Conservation (phyloP, 2,888 invertebrate genomes). For the Fragum whitleyi region DNA sequence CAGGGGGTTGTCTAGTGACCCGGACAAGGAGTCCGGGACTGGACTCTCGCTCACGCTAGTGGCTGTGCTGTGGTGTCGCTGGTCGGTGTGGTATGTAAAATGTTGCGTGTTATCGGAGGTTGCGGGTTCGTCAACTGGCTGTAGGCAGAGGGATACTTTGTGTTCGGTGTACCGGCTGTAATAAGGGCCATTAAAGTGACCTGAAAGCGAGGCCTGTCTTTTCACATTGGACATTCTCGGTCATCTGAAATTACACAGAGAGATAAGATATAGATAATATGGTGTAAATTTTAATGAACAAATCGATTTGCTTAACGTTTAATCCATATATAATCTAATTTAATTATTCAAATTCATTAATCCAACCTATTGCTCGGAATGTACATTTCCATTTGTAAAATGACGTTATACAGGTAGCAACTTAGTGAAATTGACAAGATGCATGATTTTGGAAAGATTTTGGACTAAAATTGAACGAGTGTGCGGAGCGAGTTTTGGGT, state of each 20-base stretch:
- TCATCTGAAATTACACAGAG: constrained; percentile 65
- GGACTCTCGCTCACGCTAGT: constrained; percentile 10
- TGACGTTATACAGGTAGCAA: no score
- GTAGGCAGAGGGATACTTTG: constrained; percentile 48
- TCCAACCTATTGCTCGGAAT: no score
- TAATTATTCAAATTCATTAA: no score
- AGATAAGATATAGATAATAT: background rate
- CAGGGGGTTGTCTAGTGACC: constrained; percentile 7
- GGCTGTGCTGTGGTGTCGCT: background rate
- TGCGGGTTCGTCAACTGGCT: constrained; percentile 28
- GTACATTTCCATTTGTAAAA: no score
- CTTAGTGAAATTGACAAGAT: no score
- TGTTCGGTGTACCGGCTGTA: constrained; percentile 62
- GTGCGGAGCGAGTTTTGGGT: no score
- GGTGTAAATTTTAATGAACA: no score
- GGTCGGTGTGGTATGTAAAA: constrained; percentile 13
- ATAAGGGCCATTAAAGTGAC: constrained; percentile 52
- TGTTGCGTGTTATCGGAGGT: constrained; percentile 7
- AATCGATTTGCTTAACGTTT: no score
- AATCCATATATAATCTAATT: no score
- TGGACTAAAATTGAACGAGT: no score
- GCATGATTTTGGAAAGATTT: no score
- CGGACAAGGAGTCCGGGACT: background rate
- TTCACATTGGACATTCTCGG: constrained; percentile 64
- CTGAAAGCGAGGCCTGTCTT: constrained; percentile 47